Percentiles rank a stretch among this genome's conserved stretches.
Conservation (phyloP, 2,113 vertebrate genomes). For the Sminthopsis crassicaudata region DNA sequence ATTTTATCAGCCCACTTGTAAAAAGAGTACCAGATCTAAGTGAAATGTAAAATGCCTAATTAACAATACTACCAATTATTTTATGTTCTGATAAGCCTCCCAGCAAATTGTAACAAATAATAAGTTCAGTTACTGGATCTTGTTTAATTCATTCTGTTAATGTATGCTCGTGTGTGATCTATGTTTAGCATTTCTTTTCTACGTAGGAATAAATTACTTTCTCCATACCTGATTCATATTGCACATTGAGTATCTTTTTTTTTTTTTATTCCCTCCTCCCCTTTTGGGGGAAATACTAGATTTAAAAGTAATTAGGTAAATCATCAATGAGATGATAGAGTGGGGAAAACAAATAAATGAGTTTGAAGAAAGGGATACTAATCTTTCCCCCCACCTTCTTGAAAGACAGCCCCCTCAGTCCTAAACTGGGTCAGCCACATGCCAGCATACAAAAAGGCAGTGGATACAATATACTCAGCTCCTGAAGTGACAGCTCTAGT, state of each 20-base stretch:
- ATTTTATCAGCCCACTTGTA: neutral
- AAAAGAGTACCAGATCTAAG: neutral
- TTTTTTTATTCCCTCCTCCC: neutral
- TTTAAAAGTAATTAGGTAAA: neutral
- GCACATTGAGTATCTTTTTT: neutral
- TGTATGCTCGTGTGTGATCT: neutral
- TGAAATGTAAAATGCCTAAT: neutral
- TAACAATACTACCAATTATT: neutral
- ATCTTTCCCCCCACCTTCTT: neutral
- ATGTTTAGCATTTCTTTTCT: neutral
- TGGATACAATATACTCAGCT: neutral
- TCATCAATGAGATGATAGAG: neutral
- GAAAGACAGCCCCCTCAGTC: neutral
- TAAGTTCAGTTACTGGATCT: neutral
- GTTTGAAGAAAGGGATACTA: neutral
- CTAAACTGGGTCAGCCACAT: neutral
- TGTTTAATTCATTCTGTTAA: neutral
- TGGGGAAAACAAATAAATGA: neutral
- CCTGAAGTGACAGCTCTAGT: neutral
- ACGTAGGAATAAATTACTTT: neutral
- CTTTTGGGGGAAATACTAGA: neutral
- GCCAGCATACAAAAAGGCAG: neutral
- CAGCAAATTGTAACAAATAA: neutral
- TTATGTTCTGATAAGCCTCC: neutral
- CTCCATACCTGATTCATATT: neutral